Evolutionary conservation across 2,113 vertebrate species (phyloP).

Genomic region (Toxostoma redivivum): DNA sequence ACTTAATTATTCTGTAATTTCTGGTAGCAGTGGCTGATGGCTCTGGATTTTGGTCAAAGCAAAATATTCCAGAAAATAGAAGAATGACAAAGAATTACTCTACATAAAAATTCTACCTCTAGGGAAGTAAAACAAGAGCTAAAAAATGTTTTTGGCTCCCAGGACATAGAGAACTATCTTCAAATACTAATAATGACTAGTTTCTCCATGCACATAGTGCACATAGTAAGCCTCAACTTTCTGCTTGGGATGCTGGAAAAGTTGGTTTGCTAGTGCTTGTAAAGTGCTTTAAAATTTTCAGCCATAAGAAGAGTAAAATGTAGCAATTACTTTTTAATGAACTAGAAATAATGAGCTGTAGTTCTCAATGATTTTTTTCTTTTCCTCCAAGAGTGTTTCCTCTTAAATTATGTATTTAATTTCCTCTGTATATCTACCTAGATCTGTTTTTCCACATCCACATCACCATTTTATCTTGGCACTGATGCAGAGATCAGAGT

Average conservation of each 20-base stretch:
- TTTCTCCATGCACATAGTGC: not conserved
- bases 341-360: not conserved
- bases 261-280: not conserved
- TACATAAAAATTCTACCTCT: not conserved
- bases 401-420: constrained; percentile 7
- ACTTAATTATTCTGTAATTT: not conserved
- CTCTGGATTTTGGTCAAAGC: not conserved
- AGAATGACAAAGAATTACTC: rapidly evolving
- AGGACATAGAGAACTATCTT: not conserved
- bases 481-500: not conserved
- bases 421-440: not conserved
- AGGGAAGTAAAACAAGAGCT: not conserved
- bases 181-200: not conserved
- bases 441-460: not conserved
- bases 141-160: not conserved
- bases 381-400: not conserved
- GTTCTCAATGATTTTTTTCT: not conserved
- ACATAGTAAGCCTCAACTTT: not conserved
- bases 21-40: not conserved
- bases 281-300: not conserved
- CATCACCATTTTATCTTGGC: not conserved
- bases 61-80: not conserved
- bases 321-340: constrained; percentile 40
- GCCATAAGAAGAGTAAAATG: not conserved
- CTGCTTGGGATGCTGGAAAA: not conserved